phyloP scores from a whole-genome alignment of 2,888 invertebrate genomes.

The Thyatira batis region DNA sequence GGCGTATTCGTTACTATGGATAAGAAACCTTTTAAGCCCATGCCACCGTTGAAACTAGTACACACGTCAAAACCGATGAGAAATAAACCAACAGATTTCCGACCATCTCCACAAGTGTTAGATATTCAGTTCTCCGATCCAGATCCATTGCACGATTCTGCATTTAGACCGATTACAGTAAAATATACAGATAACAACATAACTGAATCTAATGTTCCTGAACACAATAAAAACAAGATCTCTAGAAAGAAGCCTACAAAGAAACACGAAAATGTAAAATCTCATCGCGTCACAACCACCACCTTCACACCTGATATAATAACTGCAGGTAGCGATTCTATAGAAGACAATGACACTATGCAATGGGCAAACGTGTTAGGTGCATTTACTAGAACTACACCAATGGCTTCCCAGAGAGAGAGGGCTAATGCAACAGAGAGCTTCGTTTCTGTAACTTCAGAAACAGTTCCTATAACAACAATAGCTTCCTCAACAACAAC shows the following conservation, averaged over 20 bases:
- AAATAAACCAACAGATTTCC: conserved; percentile 57
- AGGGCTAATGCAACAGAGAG: conserved; percentile 33
- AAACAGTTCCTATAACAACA: conserved; percentile 28
- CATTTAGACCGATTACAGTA: conserved; percentile 67
- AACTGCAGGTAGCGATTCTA: conserved; percentile 45
- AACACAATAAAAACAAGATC: conserved; percentile 36
- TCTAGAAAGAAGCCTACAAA: conserved; percentile 53
- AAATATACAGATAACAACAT: conserved; percentile 42
- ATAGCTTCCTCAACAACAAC: conserved; percentile 19
- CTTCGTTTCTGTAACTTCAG: conserved; percentile 31
- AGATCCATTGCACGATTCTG: conserved; percentile 54
- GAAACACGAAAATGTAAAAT: conserved; percentile 55
- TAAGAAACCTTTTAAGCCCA: conserved; percentile 75
- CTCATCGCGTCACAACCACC: conserved; percentile 39
- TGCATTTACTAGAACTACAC: conserved; percentile 71
- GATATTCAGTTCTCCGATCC: conserved; percentile 59
- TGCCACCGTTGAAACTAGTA: conserved; percentile 68
- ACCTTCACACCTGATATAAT: conserved; percentile 65
- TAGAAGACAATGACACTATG: conserved; percentile 46
- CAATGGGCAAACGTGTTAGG: conserved; percentile 67
- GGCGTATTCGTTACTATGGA: conserved; percentile 76
- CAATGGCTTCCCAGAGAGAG: conserved; percentile 56
- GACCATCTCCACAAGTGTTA: conserved; percentile 72
- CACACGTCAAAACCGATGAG: conserved; percentile 51
- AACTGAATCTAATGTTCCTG: conserved; percentile 30